Base-by-base conservation (phyloP, 2,113 vertebrate species). In the Bambusicola thoracicus region DNA sequence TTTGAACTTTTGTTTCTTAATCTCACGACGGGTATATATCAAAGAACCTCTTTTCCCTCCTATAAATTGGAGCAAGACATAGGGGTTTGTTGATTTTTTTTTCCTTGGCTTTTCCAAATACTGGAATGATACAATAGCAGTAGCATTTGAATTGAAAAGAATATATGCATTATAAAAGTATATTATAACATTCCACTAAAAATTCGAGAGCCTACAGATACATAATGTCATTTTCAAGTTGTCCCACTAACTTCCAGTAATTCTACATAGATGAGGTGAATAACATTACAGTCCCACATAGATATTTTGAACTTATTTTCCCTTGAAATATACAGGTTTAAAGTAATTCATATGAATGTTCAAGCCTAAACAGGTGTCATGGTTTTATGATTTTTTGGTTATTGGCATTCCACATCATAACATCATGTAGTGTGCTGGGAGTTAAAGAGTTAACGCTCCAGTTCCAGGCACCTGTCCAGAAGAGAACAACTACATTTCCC, bases 341-440 rank as follows among this genome's bases (percentile, higher is more conserved):
- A 46, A 72, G 91, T 92, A 89, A 75, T 91, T 86, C 62, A 70
- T 55, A 51, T 92, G 72, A 89, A 53, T 48, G 36, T 85, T 93
- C 25, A 56, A 84, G 58, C 34, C 59, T n/a, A 30, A 90, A 44
- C 13, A 85, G n/a, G n/a, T n/a, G n/a, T n/a, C n/a, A n/a, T n/a
- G n/a, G n/a, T n/a, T n/a, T n/a, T n/a, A n/a, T n/a, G n/a, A n/a
- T n/a, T n/a, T n/a, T n/a, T n/a, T n/a, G n/a, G n/a, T n/a, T n/a
- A n/a, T n/a, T n/a, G n/a, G n/a, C n/a, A n/a, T n/a, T n/a, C n/a
- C n/a, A n/a, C n/a, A n/a, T n/a, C n/a, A n/a, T n/a, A n/a, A n/a
- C n/a, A n/a, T n/a, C n/a, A n/a, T n/a, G n/a, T n/a, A n/a, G n/a
- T n/a, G n/a, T n/a, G n/a, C n/a, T n/a, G n/a, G n/a, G n/a, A n/a